Evolutionary conservation across 1,140 invertebrate species (phyloP), one percentile per base, ranked within the genome.

Genomic region (Aphelenchoides fujianensis): DNA sequence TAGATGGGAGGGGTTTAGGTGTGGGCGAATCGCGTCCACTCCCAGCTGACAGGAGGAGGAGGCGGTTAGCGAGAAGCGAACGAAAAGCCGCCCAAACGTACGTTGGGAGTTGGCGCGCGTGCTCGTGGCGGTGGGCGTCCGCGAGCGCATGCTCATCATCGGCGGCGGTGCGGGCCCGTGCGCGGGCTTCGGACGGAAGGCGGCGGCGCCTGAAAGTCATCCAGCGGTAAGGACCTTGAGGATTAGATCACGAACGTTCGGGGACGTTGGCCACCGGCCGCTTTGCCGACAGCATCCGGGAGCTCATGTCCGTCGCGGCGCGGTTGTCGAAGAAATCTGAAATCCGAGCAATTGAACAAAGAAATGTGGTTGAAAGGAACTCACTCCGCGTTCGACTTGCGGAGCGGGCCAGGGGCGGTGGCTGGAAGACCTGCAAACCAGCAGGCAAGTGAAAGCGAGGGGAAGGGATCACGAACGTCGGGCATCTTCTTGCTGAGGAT

Each of bases 281-380:
- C 34, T 59, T 59, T 32, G 55, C 5, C 5, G 19, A 59, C 55
- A 59, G 34, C 55, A 59, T 59, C 34, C 55, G 5, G 23, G 55
- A 59, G 19, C 55, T 59, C 55, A 59, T 59, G 55, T 59, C 55
- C 5, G 55, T 59, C 12, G 55, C 55, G 34, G 55, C 55, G 5
- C 55, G 5, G 23, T 5, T 59, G 34, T 59, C 55, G 55, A 7
- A 59, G 55, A 59, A 59, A 23, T 59, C 55, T 59, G 19, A 59
- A 19, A 48, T 48, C 23, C 23, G 41, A 23, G 12, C 23, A 16
- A 16, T 16, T 48, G 41, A 48, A 59, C n/a, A 59, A 7, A 5
- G 55, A 19, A 5, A 59, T 5, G n/a, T n/a, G n/a, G n/a, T n/a
- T n/a, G n/a, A n/a, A 16, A 7, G 19, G 34, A 59, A 59, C 55